phyloP scores from a whole-genome alignment of 2,113 vertebrate species.

The Diphyllodes magnificus region DNA sequence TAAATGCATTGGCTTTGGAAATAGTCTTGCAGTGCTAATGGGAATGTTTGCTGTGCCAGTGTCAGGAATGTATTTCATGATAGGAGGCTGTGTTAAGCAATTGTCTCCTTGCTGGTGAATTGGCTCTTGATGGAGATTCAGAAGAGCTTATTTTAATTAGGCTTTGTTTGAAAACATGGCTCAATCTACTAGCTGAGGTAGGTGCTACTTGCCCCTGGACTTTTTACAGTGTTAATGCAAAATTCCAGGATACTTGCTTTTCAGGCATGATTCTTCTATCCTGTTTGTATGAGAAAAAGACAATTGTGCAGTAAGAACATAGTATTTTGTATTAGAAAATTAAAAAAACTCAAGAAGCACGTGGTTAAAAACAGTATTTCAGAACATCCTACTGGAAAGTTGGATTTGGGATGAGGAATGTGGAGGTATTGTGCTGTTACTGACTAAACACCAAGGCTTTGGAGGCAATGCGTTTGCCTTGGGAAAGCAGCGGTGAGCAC shows the following conservation, averaged over 20 bases:
- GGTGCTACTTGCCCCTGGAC: neutral
- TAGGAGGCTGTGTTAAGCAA: neutral
- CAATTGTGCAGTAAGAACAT: neutral
- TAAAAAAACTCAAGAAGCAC: neutral
- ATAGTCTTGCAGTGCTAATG: neutral
- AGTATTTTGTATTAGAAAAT: neutral
- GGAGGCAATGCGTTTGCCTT: neutral
- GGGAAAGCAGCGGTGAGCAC: neutral
- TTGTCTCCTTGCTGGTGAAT: slow-evolving; percentile 25
- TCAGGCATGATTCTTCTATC: neutral
- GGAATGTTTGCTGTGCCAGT: neutral
- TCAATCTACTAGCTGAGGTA: slow-evolving; percentile 7
- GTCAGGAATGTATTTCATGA: neutral
- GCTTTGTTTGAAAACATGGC: slow-evolving; percentile 46
- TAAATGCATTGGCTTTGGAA: neutral
- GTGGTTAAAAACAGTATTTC: neutral
- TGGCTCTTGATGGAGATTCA: slow-evolving; percentile 4
- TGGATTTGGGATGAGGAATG: neutral
- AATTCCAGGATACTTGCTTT: neutral
- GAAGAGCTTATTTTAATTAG: slow-evolving; percentile 50
- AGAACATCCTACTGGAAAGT: neutral
- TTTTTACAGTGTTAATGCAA: neutral
- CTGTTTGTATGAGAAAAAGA: neutral
- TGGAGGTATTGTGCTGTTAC: neutral
- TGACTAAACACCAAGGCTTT: neutral